Percentiles rank a stretch among this genome's conserved stretches.
phyloP scores from a whole-genome alignment of 2,113 vertebrate genomes.

The Gavialis gangeticus region DNA sequence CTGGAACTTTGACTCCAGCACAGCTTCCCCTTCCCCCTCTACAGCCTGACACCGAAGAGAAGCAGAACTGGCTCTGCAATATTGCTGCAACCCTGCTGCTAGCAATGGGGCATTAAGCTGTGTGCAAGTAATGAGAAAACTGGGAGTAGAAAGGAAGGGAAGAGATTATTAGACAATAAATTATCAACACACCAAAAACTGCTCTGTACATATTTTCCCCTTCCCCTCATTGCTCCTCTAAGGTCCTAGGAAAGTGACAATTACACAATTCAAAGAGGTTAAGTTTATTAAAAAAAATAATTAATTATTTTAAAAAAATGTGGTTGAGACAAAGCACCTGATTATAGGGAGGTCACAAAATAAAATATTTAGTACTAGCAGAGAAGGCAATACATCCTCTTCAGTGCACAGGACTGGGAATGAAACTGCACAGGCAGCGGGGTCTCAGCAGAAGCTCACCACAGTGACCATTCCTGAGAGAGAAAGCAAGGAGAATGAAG shows the following conservation, averaged over 20 bases:
- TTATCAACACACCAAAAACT: constrained; percentile 56
- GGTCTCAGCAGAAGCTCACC: not conserved
- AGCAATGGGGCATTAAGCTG: constrained; percentile 1
- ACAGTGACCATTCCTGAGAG: not conserved
- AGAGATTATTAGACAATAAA: constrained; percentile 76
- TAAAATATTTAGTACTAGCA: constrained; percentile 44
- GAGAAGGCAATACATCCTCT: constrained; percentile 24
- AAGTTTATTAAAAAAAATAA: constrained; percentile 64
- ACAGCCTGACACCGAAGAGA: not conserved
- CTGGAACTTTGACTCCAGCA: not conserved
- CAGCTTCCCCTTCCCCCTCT: not conserved
- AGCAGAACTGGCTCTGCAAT: constrained; percentile 27
- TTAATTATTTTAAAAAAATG: constrained; percentile 37
- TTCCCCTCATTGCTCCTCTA: constrained; percentile 36
- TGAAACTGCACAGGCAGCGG: not conserved
- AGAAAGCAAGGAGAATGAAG: rapidly evolving
- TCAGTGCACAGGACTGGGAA: not conserved
- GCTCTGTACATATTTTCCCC: constrained; percentile 25
- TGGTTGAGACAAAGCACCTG: constrained; percentile 45
- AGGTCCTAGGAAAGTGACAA: constrained; percentile 55
- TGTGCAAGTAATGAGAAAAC: constrained; percentile 60
- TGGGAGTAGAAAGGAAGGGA: constrained; percentile 58
- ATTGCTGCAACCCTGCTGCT: constrained; percentile 51
- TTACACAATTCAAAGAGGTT: constrained; percentile 68
- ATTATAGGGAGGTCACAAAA: constrained; percentile 55